Conservation (phyloP, 2,888 invertebrate genomes). For the Eupithecia abbreviata region DNA sequence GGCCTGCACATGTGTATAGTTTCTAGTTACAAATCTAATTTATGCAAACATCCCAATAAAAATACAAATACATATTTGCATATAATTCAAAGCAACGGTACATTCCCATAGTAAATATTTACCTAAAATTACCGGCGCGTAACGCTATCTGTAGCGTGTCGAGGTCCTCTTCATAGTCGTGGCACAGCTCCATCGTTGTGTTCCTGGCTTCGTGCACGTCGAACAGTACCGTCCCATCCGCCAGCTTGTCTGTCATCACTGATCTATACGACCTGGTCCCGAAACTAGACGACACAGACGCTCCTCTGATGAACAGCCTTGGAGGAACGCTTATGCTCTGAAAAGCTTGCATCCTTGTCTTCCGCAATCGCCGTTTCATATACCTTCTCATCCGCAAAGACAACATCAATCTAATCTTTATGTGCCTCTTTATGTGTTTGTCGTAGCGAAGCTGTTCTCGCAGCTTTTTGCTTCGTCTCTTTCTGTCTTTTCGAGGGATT, state of each 20-base stretch:
- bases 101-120: constrained; percentile 44
- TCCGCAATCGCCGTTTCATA: constrained; percentile 70
- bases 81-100: constrained; percentile 1
- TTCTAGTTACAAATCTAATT: not conserved
- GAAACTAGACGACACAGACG: constrained; percentile 69
- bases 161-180: constrained; percentile 77
- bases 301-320: constrained; percentile 67
- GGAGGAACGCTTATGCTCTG: constrained; percentile 68
- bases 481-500: constrained; percentile 65
- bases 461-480: constrained; percentile 64
- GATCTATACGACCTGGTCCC: constrained; percentile 75
- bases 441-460: constrained; percentile 82
- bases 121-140: constrained; percentile 83
- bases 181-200: constrained; percentile 75
- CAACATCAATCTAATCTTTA: constrained; percentile 87
- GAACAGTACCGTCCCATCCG: constrained; percentile 74
- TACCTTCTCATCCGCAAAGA: constrained; percentile 85
- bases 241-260: constrained; percentile 72
- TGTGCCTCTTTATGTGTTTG: constrained; percentile 85
- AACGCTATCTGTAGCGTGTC: constrained; percentile 78
- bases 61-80: not conserved
- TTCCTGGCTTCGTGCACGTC: constrained; percentile 80
- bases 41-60: not conserved
- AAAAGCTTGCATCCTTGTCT: constrained; percentile 53
- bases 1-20: not conserved